Conservation (phyloP, 2,797 vertebrate species). For the Fratercula arctica region DNA sequence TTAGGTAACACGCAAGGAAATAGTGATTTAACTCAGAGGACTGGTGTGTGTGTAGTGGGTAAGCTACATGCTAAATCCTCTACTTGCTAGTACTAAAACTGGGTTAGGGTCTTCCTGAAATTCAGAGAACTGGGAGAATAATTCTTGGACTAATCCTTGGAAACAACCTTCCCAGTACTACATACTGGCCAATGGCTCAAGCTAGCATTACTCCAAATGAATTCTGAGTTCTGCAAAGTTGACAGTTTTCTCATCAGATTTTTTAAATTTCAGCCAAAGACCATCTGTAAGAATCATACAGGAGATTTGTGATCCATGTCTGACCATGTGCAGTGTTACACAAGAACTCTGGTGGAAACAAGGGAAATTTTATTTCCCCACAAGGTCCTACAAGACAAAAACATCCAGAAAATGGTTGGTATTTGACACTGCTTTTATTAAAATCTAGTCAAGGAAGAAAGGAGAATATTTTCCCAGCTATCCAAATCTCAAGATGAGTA, state of each 20-base stretch:
- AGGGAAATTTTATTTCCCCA: not conserved
- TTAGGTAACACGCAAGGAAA: not conserved
- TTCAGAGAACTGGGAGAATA: not conserved
- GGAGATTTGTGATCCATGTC: not conserved
- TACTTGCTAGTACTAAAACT: not conserved
- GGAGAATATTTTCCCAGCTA: not conserved
- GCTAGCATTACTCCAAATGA: not conserved
- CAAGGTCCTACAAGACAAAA: not conserved
- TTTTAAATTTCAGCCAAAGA: not conserved
- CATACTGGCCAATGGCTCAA: not conserved
- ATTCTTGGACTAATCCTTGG: not conserved
- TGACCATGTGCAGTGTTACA: not conserved
- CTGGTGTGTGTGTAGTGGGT: fast-evolving
- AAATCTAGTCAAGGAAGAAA: not conserved
- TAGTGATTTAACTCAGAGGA: not conserved
- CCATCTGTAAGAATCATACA: not conserved
- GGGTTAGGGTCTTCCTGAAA: not conserved
- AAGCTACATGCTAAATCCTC: not conserved
- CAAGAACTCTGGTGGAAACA: not conserved
- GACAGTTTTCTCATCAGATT: not conserved
- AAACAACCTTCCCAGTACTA: not conserved
- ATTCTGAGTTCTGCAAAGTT: not conserved
- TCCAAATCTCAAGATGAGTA: not conserved
- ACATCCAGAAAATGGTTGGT: not conserved
- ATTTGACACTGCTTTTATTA: not conserved